A percentile compares a stretch with the other conserved stretches of the same genome.
phyloP scores from a whole-genome alignment of 2,113 vertebrate species.

The Mystacornis crossleyi region DNA sequence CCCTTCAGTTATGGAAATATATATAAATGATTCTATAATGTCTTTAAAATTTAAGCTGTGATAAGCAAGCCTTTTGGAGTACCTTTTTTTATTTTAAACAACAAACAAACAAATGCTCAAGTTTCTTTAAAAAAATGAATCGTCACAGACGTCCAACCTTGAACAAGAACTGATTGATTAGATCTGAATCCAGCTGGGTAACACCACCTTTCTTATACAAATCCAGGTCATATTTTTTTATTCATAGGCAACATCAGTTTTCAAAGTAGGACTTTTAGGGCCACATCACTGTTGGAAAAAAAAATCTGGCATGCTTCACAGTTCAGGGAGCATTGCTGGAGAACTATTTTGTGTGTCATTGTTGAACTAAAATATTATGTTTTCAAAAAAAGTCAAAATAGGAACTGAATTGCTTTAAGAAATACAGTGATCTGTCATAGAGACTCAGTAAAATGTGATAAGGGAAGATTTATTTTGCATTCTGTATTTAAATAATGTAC shows the following conservation, averaged over 20 bases:
- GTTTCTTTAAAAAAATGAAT: background rate
- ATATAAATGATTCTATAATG: background rate
- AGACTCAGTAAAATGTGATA: background rate
- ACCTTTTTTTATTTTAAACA: background rate
- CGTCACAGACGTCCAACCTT: background rate
- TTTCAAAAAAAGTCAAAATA: background rate
- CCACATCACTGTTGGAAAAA: background rate
- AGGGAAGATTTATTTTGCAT: constrained; percentile 14
- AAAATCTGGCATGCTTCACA: background rate
- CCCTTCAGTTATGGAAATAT: background rate
- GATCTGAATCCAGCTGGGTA: background rate
- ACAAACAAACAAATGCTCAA: background rate
- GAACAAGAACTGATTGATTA: background rate
- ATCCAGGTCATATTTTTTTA: background rate
- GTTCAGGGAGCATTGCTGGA: background rate
- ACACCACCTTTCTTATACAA: background rate
- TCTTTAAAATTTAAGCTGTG: background rate
- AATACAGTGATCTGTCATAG: background rate
- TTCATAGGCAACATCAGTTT: background rate
- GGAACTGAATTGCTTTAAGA: background rate
- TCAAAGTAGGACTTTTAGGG: background rate
- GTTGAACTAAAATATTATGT: background rate
- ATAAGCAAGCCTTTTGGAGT: background rate
- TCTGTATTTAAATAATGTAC: constrained; percentile 1
- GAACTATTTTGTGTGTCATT: background rate